Conservation (phyloP, 2,888 invertebrate genomes). For the Cyaniris semiargus region DNA sequence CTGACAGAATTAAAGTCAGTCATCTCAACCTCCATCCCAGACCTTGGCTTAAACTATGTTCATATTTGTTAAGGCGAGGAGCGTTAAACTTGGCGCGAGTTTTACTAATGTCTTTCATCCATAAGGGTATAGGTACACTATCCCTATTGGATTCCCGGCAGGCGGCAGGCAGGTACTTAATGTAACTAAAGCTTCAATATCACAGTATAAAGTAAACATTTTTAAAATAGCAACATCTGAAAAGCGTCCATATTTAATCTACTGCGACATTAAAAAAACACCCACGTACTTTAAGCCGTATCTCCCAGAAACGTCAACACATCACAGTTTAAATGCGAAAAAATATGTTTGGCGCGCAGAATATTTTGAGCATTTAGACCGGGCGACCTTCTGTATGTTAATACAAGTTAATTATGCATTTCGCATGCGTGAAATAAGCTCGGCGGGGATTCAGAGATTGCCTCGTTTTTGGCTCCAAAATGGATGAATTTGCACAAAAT, state of each 20-base stretch:
- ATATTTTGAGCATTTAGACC: slow-evolving; percentile 16
- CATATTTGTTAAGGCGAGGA: slow-evolving; percentile 13
- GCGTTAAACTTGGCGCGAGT: neutral
- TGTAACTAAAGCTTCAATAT: too few species aligned
- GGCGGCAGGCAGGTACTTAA: too few species aligned
- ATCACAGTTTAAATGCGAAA: slow-evolving; percentile 1
- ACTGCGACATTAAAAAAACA: neutral
- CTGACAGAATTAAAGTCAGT: slow-evolving; percentile 19
- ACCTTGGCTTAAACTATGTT: slow-evolving; percentile 2
- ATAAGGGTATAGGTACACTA: too few species aligned
- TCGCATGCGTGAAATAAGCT: slow-evolving; percentile 67
- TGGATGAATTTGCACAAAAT: slow-evolving; percentile 47
- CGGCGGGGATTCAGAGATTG: slow-evolving; percentile 53
- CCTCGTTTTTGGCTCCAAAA: slow-evolving; percentile 47
- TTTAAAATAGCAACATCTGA: neutral
- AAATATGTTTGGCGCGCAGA: neutral
- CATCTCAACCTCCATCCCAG: neutral
- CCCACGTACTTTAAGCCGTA: neutral
- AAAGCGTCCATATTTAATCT: neutral
- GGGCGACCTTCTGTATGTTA: slow-evolving; percentile 53
- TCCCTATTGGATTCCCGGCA: too few species aligned
- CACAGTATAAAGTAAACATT: neutral
- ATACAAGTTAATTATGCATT: slow-evolving; percentile 73
- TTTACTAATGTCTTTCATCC: slow-evolving; percentile 21
- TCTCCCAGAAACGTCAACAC: slow-evolving; percentile 12